Evolutionary conservation across 2,888 invertebrate genomes (phyloP).

Genomic region (Ophion costatus): DNA sequence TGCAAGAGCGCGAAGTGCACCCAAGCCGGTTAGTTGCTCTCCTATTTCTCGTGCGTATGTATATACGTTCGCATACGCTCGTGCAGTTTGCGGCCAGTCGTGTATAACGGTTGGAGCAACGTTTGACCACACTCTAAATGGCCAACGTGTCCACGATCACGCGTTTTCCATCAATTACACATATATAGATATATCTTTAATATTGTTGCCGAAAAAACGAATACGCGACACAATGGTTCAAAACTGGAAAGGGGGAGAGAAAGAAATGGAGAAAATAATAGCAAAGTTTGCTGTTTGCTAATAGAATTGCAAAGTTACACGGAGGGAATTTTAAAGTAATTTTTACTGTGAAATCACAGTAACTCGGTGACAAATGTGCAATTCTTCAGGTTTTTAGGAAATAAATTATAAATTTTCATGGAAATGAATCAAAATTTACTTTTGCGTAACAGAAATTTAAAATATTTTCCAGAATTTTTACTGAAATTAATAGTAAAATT

Average conservation of each 20-base stretch:
- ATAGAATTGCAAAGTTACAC: too few species aligned
- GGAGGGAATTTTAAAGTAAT: too few species aligned
- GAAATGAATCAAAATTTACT: too few species aligned
- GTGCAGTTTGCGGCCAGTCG: slow-evolving; percentile 47
- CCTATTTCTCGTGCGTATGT: slow-evolving; percentile 7
- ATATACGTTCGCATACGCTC: slow-evolving; percentile 21
- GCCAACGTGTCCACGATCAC: slow-evolving; percentile 29
- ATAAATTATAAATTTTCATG: too few species aligned
- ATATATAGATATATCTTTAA: neutral
- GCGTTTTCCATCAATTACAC: neutral
- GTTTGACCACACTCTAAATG: slow-evolving; percentile 39
- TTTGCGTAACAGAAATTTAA: too few species aligned
- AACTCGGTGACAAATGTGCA: too few species aligned
- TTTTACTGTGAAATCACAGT: too few species aligned
- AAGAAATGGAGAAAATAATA: neutral
- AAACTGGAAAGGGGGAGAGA: neutral
- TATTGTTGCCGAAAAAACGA: too few species aligned
- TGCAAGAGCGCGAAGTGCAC: slow-evolving; percentile 66
- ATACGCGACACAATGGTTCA: neutral
- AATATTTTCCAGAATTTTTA: too few species aligned
- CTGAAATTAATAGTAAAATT: too few species aligned
- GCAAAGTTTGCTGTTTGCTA: too few species aligned
- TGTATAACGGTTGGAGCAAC: slow-evolving; percentile 42
- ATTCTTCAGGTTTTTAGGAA: too few species aligned
- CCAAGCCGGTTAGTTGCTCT: slow-evolving; percentile 52